Evolutionary conservation across 2,797 vertebrate species (phyloP).

Genomic region (Pangasius djambal): DNA sequence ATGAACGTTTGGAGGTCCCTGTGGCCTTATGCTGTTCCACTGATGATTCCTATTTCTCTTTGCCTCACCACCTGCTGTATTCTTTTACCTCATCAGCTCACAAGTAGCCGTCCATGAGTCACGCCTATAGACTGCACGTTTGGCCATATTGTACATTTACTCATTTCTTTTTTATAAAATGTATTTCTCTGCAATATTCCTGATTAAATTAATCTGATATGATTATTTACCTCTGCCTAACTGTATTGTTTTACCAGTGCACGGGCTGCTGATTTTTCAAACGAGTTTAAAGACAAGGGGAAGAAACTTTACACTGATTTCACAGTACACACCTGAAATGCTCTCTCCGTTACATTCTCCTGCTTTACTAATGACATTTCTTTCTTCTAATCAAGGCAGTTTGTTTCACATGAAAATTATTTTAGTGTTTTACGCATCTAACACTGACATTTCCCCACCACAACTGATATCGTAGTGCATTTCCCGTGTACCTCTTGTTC

Average conservation of each 20-base stretch:
- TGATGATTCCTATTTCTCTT: neutral
- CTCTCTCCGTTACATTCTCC: neutral
- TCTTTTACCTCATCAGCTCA: neutral
- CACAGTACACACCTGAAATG: neutral
- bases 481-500: neutral
- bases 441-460: neutral
- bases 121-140: neutral
- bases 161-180: neutral
- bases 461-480: neutral
- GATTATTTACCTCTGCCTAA: neutral
- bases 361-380: neutral
- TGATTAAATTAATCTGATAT: neutral
- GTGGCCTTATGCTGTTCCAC: neutral
- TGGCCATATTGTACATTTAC: neutral
- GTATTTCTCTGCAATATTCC: neutral
- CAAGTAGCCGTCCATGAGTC: neutral
- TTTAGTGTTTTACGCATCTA: neutral
- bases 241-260: neutral
- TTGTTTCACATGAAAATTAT: neutral
- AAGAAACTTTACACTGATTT: neutral
- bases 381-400: neutral
- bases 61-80: neutral
- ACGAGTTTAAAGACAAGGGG: neutral
- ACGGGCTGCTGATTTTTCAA: neutral
- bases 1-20: neutral